Conservation (phyloP, 1,140 invertebrate genomes). For the Intoshia linei region DNA sequence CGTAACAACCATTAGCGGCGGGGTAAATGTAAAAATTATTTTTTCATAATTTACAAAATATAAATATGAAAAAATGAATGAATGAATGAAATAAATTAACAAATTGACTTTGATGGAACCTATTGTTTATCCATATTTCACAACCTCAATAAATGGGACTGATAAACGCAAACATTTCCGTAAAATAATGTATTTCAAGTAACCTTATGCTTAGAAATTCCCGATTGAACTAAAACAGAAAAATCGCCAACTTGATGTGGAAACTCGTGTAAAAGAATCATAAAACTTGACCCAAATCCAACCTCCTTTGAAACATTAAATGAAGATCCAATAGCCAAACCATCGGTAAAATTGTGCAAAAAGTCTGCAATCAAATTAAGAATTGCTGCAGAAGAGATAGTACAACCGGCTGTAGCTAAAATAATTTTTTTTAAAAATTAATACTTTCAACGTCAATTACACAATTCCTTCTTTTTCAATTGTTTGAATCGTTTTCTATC, state of each 20-base stretch:
- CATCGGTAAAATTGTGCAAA: slow-evolving; percentile 81
- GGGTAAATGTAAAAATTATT: neutral
- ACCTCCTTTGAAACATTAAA: slow-evolving; percentile 41
- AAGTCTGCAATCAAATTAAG: slow-evolving; percentile 72
- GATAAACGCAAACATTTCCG: neutral
- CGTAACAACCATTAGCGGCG: too few relatives aligned
- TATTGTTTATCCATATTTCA: neutral
- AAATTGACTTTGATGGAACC: neutral
- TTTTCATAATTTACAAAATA: neutral
- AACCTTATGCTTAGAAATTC: slow-evolving; percentile 48
- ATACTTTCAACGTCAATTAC: neutral
- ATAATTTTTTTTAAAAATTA: slow-evolving; percentile 24
- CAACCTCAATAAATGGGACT: neutral
- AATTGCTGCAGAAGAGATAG: slow-evolving; percentile 56
- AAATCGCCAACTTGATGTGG: slow-evolving; percentile 94
- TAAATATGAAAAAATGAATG: neutral
- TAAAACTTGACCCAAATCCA: slow-evolving; percentile 48
- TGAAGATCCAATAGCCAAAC: slow-evolving; percentile 72
- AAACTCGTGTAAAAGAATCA: slow-evolving; percentile 71
- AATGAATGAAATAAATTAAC: neutral
- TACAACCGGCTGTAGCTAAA: slow-evolving; percentile 26
- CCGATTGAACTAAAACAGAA: slow-evolving; percentile 70
- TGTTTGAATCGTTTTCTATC: too few relatives aligned
- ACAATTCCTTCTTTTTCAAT: slow-evolving; percentile 2
- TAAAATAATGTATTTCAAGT: slow-evolving; percentile 2